phyloP scores from a whole-genome alignment of 2,797 vertebrate species.

The Hippocampus kuda region DNA sequence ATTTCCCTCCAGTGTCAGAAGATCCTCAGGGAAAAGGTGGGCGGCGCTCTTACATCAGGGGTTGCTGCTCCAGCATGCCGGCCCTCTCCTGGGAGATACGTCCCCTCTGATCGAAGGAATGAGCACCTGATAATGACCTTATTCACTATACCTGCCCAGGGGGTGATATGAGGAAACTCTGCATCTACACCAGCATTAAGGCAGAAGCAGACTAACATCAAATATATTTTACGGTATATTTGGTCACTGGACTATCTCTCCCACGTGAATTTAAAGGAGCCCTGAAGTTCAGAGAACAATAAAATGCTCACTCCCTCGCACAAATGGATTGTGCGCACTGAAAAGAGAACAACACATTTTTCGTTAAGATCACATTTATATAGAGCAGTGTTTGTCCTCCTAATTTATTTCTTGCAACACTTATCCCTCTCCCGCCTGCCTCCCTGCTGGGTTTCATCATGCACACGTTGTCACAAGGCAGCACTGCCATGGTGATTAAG shows the following conservation, averaged over 20 bases:
- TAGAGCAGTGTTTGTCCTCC: slow-evolving; percentile 53
- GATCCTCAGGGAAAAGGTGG: slow-evolving; percentile 11
- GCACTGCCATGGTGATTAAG: slow-evolving; percentile 54
- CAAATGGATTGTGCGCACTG: slow-evolving; percentile 48
- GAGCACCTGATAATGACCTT: slow-evolving; percentile 38
- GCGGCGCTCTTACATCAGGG: slow-evolving; percentile 39
- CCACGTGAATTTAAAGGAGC: background rate
- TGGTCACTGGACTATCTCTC: background rate
- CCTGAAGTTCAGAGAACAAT: slow-evolving; percentile 50
- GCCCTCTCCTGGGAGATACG: slow-evolving; percentile 27
- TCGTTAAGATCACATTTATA: slow-evolving; percentile 51
- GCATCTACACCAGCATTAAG: slow-evolving; percentile 27
- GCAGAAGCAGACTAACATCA: background rate
- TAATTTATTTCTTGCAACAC: slow-evolving; percentile 55
- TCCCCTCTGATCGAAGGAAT: slow-evolving; percentile 40
- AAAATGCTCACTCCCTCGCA: slow-evolving; percentile 57
- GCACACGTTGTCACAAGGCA: slow-evolving; percentile 54
- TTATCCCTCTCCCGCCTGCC: slow-evolving; percentile 40
- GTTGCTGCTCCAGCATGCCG: slow-evolving; percentile 45
- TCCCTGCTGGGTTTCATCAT: slow-evolving; percentile 66
- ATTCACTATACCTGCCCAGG: slow-evolving; percentile 40
- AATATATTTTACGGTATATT: background rate
- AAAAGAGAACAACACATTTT: slow-evolving; percentile 55
- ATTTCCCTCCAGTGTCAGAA: slow-evolving; percentile 45
- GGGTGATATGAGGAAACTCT: slow-evolving; percentile 57